phyloP scores from a whole-genome alignment of 2,797 vertebrate species.

The Pseudochromis fuscus region DNA sequence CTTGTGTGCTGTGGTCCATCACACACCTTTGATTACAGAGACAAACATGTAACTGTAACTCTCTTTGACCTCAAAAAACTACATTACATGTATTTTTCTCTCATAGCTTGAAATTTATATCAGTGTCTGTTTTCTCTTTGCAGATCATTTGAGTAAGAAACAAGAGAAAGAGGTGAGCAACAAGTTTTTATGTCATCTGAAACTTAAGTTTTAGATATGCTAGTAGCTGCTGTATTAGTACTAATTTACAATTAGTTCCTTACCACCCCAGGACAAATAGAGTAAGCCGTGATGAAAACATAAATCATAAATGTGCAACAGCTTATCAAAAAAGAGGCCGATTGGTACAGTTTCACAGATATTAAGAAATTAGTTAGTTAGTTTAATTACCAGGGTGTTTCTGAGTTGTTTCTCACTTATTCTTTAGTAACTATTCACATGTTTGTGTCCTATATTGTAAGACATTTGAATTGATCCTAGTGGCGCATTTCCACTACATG shows the following conservation, averaged over 20 bases:
- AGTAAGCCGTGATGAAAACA: no score
- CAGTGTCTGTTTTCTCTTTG: conserved; percentile 69
- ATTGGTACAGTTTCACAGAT: background rate
- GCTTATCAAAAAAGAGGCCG: no score
- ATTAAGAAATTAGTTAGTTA: background rate
- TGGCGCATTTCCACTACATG: no score
- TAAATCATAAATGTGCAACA: no score
- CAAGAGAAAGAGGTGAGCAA: conserved; percentile 86
- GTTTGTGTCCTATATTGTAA: background rate
- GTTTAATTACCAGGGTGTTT: background rate
- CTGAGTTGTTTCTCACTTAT: background rate
- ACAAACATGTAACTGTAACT: background rate
- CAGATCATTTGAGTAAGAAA: conserved; percentile 89
- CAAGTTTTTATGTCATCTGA: no score
- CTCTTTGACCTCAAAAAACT: background rate
- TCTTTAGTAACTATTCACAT: background rate
- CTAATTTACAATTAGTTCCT: no score
- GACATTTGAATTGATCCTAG: no score
- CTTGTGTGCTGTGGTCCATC: background rate
- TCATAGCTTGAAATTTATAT: background rate
- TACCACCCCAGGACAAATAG: no score
- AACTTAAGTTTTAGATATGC: no score
- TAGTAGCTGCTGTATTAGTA: no score
- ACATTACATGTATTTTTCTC: background rate
- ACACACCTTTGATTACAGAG: no score